Conservation (phyloP, 2,888 invertebrate species). For the Rhopalosiphum nymphaeae region DNA sequence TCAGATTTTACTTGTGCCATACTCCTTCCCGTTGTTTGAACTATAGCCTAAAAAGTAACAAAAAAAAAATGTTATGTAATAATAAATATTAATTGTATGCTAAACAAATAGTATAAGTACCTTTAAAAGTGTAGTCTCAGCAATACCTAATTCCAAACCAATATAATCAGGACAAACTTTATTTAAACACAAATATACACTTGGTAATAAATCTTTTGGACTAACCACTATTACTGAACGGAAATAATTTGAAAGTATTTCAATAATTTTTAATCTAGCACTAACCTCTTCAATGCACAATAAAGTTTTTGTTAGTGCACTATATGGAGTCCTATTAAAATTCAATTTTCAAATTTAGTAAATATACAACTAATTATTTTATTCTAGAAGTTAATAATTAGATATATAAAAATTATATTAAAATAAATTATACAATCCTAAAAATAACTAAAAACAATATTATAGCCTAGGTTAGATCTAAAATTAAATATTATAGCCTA, state of each 20-base stretch:
- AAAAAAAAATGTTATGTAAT: neutral
- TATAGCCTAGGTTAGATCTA: neutral
- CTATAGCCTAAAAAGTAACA: slow-evolving; percentile 77
- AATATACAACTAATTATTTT: neutral
- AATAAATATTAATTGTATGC: neutral
- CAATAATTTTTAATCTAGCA: slow-evolving; percentile 89
- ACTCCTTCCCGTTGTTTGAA: slow-evolving; percentile 88
- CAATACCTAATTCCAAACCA: slow-evolving; percentile 92
- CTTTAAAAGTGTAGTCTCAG: slow-evolving; percentile 94
- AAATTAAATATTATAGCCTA: neutral
- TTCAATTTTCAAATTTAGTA: slow-evolving; percentile 41
- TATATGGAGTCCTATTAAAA: slow-evolving; percentile 85
- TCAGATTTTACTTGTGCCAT: slow-evolving; percentile 85
- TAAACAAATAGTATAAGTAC: slow-evolving; percentile 63
- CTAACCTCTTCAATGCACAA: slow-evolving; percentile 89
- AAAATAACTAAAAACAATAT: neutral
- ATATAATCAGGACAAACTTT: slow-evolving; percentile 96
- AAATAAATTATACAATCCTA: neutral
- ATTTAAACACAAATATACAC: slow-evolving; percentile 95
- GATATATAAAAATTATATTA: neutral
- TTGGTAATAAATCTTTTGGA: slow-evolving; percentile 89
- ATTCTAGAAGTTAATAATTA: neutral
- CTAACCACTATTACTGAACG: slow-evolving; percentile 89
- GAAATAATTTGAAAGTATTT: slow-evolving; percentile 91
- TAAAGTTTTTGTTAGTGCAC: slow-evolving; percentile 90